Conservation (phyloP, 2,888 invertebrate species). For the Aphidoletes aphidimyza region DNA sequence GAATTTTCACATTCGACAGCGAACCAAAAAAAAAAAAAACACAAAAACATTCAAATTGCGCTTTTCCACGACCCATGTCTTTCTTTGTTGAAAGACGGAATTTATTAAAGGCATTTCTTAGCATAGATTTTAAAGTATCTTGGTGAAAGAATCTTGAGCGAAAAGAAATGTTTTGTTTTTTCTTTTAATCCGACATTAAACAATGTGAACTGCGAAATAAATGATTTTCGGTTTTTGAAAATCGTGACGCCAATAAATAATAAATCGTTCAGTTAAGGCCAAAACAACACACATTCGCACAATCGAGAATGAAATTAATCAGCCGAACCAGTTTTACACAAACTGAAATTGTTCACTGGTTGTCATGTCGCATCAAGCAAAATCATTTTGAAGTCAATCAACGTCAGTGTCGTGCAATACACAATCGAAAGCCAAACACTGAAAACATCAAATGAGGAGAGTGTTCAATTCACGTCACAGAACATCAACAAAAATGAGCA, state of each 20-base stretch:
- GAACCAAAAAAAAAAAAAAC: no score
- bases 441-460: background rate
- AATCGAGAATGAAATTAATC: conserved; percentile 22
- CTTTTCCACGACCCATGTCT: no score
- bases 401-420: background rate
- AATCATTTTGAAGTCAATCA: conserved; percentile 33
- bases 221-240: background rate
- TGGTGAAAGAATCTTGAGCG: conserved; percentile 27
- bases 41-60: conserved; percentile 1
- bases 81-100: no score
- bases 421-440: no score
- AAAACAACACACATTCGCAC: background rate
- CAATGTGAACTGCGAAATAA: conserved; percentile 10
- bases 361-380: background rate
- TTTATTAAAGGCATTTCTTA: no score
- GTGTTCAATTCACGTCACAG: background rate
- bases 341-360: background rate
- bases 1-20: conserved; percentile 14
- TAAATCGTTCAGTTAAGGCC: background rate
- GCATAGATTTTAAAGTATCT: no score
- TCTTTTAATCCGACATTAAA: background rate
- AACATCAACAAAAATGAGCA: background rate
- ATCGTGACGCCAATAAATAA: conserved; percentile 49
- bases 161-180: no score
- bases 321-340: background rate